Evolutionary conservation across 1,140 invertebrate species (phyloP).

Genomic region (Laupala kohalensis): DNA sequence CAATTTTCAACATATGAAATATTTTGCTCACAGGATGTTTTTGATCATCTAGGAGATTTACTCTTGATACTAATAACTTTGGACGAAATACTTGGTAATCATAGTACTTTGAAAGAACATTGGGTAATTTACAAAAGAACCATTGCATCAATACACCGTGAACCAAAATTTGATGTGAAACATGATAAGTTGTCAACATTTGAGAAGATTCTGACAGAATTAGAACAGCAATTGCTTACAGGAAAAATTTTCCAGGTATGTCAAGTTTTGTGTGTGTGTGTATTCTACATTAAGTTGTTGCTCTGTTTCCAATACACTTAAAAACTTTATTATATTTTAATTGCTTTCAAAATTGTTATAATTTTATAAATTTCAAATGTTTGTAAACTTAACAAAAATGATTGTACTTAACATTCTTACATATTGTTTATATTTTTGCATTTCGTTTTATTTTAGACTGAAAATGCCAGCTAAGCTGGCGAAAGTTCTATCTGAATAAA

Average conservation of each 20-base stretch:
- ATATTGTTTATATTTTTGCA: no score
- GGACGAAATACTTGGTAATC: constrained; percentile 51
- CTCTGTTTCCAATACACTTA: no score
- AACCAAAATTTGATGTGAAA: constrained; percentile 47
- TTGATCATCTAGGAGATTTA: constrained; percentile 49
- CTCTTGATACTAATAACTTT: constrained; percentile 54
- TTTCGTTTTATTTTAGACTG: no score
- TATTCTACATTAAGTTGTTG: no score
- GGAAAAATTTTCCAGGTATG: constrained; percentile 49
- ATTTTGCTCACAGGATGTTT: constrained; percentile 34
- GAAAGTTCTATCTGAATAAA: no score
- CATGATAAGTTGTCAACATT: constrained; percentile 43
- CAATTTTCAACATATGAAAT: background rate
- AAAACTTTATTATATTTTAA: no score
- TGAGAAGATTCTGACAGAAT: constrained; percentile 47
- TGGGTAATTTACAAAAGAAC: constrained; percentile 57
- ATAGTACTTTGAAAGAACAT: constrained; percentile 46
- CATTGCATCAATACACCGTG: constrained; percentile 51
- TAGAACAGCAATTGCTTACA: constrained; percentile 46
- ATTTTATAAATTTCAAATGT: no score
- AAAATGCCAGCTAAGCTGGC: no score
- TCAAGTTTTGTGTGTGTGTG: background rate
- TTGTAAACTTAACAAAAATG: no score
- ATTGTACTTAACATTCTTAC: no score
- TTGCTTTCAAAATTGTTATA: no score